Evolutionary conservation across 2,888 invertebrate genomes (phyloP).

Genomic region (Drosophila quasianomalipes): DNA sequence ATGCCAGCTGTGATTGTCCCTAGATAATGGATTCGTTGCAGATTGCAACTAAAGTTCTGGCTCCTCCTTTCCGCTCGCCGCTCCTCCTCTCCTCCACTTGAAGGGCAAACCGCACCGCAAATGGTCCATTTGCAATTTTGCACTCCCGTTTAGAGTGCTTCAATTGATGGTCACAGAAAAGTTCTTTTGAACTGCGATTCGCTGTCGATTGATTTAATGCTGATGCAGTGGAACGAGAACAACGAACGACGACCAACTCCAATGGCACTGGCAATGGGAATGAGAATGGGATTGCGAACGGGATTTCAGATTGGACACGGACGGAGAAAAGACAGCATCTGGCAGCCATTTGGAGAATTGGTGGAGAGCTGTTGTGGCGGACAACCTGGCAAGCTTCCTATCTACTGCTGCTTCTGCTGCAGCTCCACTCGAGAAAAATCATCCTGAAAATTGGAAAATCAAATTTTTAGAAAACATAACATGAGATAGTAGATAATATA

Average conservation of each 20-base stretch:
- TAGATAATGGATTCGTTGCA: slow-evolving; percentile 31
- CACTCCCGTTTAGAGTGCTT: slow-evolving; percentile 57
- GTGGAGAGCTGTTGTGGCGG: slow-evolving; percentile 16
- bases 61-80: background rate
- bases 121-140: slow-evolving; percentile 50
- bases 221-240: slow-evolving; percentile 50
- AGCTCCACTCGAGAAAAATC: background rate
- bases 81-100: background rate
- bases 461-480: background rate
- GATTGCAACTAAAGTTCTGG: slow-evolving; percentile 6
- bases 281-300: slow-evolving; percentile 31
- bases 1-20: slow-evolving; percentile 16
- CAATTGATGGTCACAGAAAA: slow-evolving; percentile 52
- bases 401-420: background rate
- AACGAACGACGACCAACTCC: slow-evolving; percentile 2
- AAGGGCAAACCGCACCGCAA: slow-evolving; percentile 32
- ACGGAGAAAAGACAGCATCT: slow-evolving; percentile 6
- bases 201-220: slow-evolving; percentile 67
- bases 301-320: slow-evolving; percentile 47
- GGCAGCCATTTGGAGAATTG: slow-evolving; percentile 4
- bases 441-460: background rate
- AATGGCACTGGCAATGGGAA: slow-evolving; percentile 21
- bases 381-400: slow-evolving; percentile 35
- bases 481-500: background rate
- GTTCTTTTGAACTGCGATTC: slow-evolving; percentile 52